Evolutionary conservation across 2,888 invertebrate genomes (phyloP).

Genomic region (Pseudolycoriella hygida): DNA sequence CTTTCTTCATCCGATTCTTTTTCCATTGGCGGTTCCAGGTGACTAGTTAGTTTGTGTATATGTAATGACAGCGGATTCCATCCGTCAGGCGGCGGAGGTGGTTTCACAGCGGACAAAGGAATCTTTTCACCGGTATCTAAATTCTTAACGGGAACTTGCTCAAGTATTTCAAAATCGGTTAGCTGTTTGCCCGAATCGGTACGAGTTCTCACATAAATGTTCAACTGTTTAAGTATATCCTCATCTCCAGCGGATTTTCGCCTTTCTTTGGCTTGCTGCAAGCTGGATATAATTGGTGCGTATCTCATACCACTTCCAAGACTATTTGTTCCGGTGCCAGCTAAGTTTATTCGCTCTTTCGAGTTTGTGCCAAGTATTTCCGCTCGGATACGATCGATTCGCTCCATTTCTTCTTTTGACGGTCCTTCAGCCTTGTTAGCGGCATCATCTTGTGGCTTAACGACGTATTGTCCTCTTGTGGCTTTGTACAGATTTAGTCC

Average conservation of each 20-base stretch:
- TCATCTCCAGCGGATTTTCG: constrained; percentile 75
- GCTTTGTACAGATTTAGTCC: constrained; percentile 29
- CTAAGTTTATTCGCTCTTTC: constrained; percentile 20
- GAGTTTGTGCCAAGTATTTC: constrained; percentile 29
- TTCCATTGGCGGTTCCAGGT: constrained; percentile 65
- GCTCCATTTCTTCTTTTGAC: constrained; percentile 38
- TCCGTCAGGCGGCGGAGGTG: constrained; percentile 47
- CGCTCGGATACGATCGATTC: constrained; percentile 35
- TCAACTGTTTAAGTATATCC: constrained; percentile 46
- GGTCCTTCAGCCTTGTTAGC: constrained; percentile 45
- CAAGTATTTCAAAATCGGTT: constrained; percentile 82
- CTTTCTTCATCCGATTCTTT: constrained; percentile 66
- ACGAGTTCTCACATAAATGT: constrained; percentile 59
- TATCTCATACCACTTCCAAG: constrained; percentile 31
- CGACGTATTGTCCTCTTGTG: constrained; percentile 40
- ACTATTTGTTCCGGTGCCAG: constrained; percentile 31
- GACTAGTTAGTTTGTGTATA: constrained; percentile 78
- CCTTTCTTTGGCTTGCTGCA: constrained; percentile 32
- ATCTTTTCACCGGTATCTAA: constrained; percentile 75
- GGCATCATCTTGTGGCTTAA: constrained; percentile 46
- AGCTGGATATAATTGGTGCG: constrained; percentile 5
- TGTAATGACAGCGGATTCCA: constrained; percentile 90
- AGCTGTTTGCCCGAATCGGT: constrained; percentile 76
- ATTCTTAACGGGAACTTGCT: constrained; percentile 73
- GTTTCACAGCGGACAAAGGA: constrained; percentile 71